These are phyloP conservation scores for Felis catus DNA, from an alignment of 2,113 vertebrate genomes.

Conservation along the genomic window DNA sequence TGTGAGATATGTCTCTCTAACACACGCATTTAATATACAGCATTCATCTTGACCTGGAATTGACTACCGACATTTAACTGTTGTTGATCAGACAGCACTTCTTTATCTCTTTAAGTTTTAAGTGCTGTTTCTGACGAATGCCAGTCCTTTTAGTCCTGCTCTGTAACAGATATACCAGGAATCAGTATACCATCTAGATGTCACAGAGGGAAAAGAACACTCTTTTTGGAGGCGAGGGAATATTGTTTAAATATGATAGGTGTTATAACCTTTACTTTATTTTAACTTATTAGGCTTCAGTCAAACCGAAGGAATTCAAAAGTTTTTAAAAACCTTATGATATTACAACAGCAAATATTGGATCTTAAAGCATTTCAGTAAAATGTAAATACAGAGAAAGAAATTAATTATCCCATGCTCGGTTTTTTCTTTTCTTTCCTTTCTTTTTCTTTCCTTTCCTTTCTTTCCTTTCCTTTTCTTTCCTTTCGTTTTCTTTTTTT, in stretches of 20 bases:
- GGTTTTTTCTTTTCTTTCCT: not conserved
- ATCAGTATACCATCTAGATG: conserved; percentile 70
- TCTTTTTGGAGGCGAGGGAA: not conserved
- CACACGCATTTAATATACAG: conserved; percentile 63
- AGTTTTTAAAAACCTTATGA: not conserved
- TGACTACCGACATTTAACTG: conserved; percentile 75
- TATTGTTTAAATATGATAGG: conserved; percentile 49
- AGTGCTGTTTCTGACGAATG: conserved; percentile 77
- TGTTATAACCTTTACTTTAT: not conserved
- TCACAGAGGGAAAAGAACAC: conserved; percentile 46
- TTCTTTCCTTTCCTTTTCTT: not conserved
- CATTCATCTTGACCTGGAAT: conserved; percentile 68
- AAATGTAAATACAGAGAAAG: conserved; percentile 50
- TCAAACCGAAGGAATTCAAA: conserved; percentile 27
- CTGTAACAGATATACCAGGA: conserved; percentile 73
- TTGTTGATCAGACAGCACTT: conserved; percentile 76
- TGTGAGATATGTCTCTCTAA: conserved; percentile 50
- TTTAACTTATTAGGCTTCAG: not conserved
- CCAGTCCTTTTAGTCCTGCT: conserved; percentile 70
- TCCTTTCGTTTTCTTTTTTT: not conserved
- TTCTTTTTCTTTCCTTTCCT: too few species aligned
- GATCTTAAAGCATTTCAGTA: conserved; percentile 75
- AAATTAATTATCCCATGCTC: not conserved
- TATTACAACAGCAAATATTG: conserved; percentile 63
- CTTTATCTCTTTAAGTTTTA: conserved; percentile 78